A percentile compares a stretch with the other conserved stretches of the same genome.
These are phyloP conservation scores for Xiphophorus birchmanni DNA, from an alignment of 2,797 vertebrate genomes.

Conservation along the genomic window DNA sequence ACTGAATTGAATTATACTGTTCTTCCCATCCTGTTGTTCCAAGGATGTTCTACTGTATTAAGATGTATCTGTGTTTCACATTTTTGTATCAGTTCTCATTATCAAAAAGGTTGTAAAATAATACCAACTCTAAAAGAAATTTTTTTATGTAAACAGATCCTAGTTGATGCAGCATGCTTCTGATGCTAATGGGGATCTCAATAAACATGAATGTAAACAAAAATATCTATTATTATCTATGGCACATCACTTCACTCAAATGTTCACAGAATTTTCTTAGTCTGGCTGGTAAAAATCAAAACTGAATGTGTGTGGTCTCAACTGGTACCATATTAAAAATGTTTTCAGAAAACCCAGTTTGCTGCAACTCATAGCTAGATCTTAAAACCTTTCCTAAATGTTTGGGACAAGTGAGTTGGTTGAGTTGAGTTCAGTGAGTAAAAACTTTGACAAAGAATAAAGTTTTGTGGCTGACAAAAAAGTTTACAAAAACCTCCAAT, in stretches of 20 bases:
- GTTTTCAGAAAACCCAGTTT: neutral
- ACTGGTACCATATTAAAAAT: neutral
- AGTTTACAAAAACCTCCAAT: neutral
- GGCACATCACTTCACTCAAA: neutral
- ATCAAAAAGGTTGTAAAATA: too few relatives aligned
- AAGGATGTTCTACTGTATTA: too few relatives aligned
- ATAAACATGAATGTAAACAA: too few relatives aligned
- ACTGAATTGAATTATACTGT: too few relatives aligned
- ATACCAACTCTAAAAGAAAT: neutral
- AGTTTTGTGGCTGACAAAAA: neutral
- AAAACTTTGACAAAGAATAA: neutral
- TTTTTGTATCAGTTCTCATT: too few relatives aligned
- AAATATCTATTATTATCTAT: neutral
- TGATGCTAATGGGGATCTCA: too few relatives aligned
- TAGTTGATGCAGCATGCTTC: too few relatives aligned
- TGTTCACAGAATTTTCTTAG: neutral
- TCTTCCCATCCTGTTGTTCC: too few relatives aligned
- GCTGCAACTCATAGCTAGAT: neutral
- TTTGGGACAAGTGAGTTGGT: neutral
- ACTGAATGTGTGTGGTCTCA: neutral
- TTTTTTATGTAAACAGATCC: too few relatives aligned
- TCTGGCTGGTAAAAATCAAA: neutral
- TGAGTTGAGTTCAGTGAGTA: neutral
- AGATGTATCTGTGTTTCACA: too few relatives aligned
- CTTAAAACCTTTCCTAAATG: neutral